Evolutionary conservation across 2,797 vertebrate genomes (phyloP), one percentile per base, ranked within the genome.

Genomic region (Oryzias dopingdopingensis): DNA sequence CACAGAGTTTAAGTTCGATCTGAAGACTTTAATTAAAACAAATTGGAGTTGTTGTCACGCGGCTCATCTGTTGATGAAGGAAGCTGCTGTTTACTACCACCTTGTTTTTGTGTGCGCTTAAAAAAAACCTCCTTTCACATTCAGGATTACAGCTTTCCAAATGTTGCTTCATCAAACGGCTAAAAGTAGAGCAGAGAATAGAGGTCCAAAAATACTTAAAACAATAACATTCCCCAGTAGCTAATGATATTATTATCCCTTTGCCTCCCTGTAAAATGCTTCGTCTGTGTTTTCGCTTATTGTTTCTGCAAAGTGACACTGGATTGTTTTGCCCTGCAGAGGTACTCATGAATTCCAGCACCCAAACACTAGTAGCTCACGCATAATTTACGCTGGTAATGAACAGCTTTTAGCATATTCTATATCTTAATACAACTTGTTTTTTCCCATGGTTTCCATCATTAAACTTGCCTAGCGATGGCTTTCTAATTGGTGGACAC

Each of bases 401-500:
- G 84, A 91, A 83, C 59, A 56, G 76, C 79, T 88, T 89, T 91
- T 88, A 89, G 85, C 82, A 88, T 88, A 83, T 88, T 89, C 86
- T 88, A 89, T 91, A 89, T 89, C 82, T 85, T 85, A 88, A 89
- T 76, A 80, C 77, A 55, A 76, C 65, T 85, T 90, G 84, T 88
- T 88, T 88, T 85, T 37, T 12, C 65, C 69, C 65, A 50, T 63
- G 72, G 85, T 80, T 73, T 51, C 61, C 52, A 59, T 76, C 80
- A 88, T 91, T 91, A 91, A 90, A 89, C 79, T 88, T 89, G 86
- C 86, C 90, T 89, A 76, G 81, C 80, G 73, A 83, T 78, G 70
- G 72, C 75, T 82, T 85, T 80, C 70, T 91, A 91, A 90, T 90
- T 90, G 85, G 84, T 58, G 62, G 56, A 58, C 32, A 50, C 53